Evolutionary conservation across 2,113 vertebrate genomes (phyloP).

Genomic region (Maccullochella peelii): DNA sequence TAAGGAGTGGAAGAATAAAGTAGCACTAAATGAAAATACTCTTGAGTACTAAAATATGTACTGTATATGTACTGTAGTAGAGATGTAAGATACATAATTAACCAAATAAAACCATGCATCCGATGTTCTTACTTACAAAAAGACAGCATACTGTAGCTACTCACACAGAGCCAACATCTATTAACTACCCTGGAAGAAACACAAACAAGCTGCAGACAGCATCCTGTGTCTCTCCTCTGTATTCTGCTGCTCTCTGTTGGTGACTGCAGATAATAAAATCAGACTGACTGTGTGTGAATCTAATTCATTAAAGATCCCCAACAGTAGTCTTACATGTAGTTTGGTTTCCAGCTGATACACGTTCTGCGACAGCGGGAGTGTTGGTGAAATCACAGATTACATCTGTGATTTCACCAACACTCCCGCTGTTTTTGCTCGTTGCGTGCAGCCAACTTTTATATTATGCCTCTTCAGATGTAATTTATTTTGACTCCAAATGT

Average conservation of each 20-base stretch:
- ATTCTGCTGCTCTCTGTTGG: slow-evolving; percentile 72
- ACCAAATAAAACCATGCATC: neutral
- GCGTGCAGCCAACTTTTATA: neutral
- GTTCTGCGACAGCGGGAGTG: neutral
- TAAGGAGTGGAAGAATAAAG: neutral
- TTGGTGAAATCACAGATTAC: no score
- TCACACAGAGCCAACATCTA: neutral
- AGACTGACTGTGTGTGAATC: neutral
- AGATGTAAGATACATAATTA: neutral
- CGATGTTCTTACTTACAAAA: neutral
- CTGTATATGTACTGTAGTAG: no score
- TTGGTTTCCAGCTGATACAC: slow-evolving; percentile 8
- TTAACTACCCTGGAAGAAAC: neutral
- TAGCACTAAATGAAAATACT: neutral
- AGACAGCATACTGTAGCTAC: neutral
- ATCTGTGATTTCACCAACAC: neutral
- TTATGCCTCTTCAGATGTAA: neutral
- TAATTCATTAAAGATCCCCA: neutral
- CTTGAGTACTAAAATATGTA: no score
- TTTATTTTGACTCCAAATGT: slow-evolving; percentile 16
- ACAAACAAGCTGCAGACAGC: neutral
- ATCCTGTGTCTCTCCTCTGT: slow-evolving; percentile 8
- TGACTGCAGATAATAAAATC: slow-evolving; percentile 33
- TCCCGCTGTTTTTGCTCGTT: neutral
- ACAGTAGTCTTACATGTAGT: neutral